phyloP scores from a whole-genome alignment of 2,797 vertebrate species.

The Champsocephalus gunnari region DNA sequence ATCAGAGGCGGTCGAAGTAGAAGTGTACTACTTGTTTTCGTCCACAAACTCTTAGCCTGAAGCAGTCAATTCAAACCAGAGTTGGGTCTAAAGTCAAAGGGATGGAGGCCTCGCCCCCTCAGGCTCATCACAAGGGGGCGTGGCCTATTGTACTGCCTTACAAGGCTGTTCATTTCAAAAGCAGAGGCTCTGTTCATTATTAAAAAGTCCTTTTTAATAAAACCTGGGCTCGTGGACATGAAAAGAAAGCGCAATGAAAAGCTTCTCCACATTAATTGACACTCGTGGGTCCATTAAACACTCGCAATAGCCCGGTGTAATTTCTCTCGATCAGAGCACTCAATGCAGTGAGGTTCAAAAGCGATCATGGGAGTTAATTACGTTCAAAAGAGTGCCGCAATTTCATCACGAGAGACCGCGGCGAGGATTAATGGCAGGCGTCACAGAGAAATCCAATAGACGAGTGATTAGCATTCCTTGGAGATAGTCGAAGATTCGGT shows the following conservation, averaged over 20 bases:
- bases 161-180: constrained; percentile 56
- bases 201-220: constrained; percentile 69
- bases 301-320: constrained; percentile 60
- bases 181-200: constrained; percentile 19
- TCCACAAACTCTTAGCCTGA: constrained; percentile 8
- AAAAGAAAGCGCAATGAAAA: constrained; percentile 73
- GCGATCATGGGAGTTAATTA: constrained; percentile 81
- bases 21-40: not conserved
- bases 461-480: constrained; percentile 76
- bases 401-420: constrained; percentile 67
- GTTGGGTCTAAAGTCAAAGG: constrained; percentile 22
- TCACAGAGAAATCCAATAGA: constrained; percentile 75
- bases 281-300: constrained; percentile 78
- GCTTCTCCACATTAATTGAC: constrained; percentile 78
- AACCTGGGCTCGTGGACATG: constrained; percentile 68
- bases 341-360: constrained; percentile 71
- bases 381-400: constrained; percentile 70
- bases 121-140: constrained; percentile 49
- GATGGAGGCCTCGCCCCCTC: constrained; percentile 45
- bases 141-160: constrained; percentile 46
- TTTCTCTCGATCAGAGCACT: constrained; percentile 75
- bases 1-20: not conserved
- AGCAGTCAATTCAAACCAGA: constrained; percentile 32
- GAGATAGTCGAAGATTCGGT: constrained; percentile 56
- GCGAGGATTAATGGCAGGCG: constrained; percentile 80